phyloP scores from a whole-genome alignment of 2,888 invertebrate species.

The Cenopis cana region DNA sequence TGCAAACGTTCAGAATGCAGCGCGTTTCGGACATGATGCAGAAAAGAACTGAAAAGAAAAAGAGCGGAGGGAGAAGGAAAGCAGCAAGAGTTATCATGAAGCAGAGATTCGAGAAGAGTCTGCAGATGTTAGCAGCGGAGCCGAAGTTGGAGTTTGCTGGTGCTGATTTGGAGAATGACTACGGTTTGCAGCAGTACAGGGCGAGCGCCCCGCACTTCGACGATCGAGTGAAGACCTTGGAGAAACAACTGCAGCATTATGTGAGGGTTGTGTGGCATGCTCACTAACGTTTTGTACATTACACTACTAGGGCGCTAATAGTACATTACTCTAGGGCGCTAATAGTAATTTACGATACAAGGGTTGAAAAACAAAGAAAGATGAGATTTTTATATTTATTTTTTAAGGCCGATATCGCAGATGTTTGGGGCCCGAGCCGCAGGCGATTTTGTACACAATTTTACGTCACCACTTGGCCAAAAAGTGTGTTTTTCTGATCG shows the following conservation, averaged over 20 bases:
- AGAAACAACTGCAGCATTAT: conserved; percentile 76
- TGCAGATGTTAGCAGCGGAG: conserved; percentile 93
- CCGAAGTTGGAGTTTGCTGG: conserved; percentile 86
- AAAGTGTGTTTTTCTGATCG: too few species aligned
- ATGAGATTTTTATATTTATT: too few species aligned
- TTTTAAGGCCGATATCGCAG: too few species aligned
- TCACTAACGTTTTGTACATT: conserved; percentile 44
- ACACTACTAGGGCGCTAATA: background rate
- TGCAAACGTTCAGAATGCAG: conserved; percentile 86
- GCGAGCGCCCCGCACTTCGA: conserved; percentile 94
- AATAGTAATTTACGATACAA: too few species aligned
- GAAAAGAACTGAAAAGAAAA: conserved; percentile 85
- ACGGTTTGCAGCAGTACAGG: conserved; percentile 92
- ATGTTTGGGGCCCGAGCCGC: too few species aligned
- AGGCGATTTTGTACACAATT: too few species aligned
- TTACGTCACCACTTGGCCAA: too few species aligned
- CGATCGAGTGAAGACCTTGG: conserved; percentile 93
- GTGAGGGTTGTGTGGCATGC: conserved; percentile 77
- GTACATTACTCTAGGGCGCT: background rate
- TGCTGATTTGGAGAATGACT: conserved; percentile 91
- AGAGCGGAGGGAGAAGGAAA: conserved; percentile 63
- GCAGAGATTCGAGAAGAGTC: conserved; percentile 93
- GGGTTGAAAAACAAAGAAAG: too few species aligned
- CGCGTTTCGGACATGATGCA: conserved; percentile 90
- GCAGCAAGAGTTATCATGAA: conserved; percentile 87